Evolutionary conservation across 2,797 vertebrate genomes (phyloP).

Genomic region (Oryzias dopingdopingensis): DNA sequence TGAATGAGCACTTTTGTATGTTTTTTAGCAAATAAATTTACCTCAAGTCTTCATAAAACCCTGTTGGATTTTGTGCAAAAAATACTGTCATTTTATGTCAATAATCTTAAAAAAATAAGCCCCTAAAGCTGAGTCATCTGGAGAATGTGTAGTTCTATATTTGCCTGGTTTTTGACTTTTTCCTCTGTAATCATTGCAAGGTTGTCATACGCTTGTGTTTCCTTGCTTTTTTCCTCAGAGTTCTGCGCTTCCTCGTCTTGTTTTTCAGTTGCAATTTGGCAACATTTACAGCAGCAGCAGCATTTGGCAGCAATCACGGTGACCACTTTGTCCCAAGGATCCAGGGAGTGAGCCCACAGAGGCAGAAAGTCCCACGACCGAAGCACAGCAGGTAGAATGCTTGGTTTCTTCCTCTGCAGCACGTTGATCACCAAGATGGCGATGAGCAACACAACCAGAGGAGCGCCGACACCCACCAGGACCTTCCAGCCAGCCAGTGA

Average conservation of each 20-base stretch:
- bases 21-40: no score
- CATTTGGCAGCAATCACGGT: conserved; percentile 62
- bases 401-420: conserved; percentile 78
- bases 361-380: conserved; percentile 90
- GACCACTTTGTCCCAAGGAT: conserved; percentile 87
- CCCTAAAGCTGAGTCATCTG: conserved; percentile 56
- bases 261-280: conserved; percentile 47
- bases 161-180: conserved; percentile 48
- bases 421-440: conserved; percentile 73
- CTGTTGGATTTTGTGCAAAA: conserved; percentile 4
- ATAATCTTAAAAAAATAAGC: not conserved
- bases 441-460: conserved; percentile 70
- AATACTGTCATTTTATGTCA: conserved; percentile 4
- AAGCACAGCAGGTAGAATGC: conserved; percentile 78
- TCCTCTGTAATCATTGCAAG: conserved; percentile 53
- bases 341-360: conserved; percentile 85
- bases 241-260: conserved; percentile 11
- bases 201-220: conserved; percentile 56
- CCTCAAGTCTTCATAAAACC: no score
- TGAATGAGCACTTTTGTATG: no score
- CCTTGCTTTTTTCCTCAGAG: conserved; percentile 8
- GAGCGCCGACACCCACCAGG: conserved; percentile 84
- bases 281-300: conserved; percentile 88
- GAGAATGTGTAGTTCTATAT: conserved; percentile 43
- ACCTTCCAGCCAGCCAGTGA: conserved; percentile 89